phyloP scores from a whole-genome alignment of 1,140 invertebrate genomes.

The Zaprionus davidi region DNA sequence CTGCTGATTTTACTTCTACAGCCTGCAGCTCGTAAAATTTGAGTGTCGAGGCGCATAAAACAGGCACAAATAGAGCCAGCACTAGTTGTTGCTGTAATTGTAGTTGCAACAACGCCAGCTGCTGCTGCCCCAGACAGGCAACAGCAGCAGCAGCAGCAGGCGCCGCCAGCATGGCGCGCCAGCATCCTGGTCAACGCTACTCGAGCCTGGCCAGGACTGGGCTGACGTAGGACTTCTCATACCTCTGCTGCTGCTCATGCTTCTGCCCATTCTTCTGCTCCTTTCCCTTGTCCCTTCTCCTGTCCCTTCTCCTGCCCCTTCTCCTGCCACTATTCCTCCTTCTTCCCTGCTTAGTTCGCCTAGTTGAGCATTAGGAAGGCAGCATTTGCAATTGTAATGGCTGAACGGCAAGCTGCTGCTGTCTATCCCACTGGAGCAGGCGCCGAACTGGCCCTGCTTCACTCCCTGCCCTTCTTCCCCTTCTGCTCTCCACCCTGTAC shows the following conservation, averaged over 20 bases:
- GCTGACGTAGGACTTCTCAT: not conserved
- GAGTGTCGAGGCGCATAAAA: slow-evolving; percentile 31
- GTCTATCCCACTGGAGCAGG: slow-evolving; percentile 5
- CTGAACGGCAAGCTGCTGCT: not conserved
- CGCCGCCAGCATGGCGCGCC: slow-evolving; percentile 64
- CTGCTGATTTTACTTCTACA: not conserved
- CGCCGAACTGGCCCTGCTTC: not conserved
- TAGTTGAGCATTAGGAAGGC: slow-evolving; percentile 73
- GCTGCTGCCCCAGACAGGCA: slow-evolving; percentile 15
- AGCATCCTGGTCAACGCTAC: slow-evolving; percentile 28
- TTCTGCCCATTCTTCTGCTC: too few species aligned
- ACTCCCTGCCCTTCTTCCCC: too few species aligned
- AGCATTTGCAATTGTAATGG: slow-evolving; percentile 81
- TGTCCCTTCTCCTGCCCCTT: too few species aligned
- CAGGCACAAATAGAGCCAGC: slow-evolving; percentile 18
- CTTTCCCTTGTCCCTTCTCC: too few species aligned
- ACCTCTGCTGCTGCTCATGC: not conserved
- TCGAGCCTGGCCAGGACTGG: too few species aligned
- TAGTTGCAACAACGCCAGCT: slow-evolving; percentile 5
- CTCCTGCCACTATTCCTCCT: not conserved
- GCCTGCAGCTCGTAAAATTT: slow-evolving; percentile 32
- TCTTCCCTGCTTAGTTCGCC: slow-evolving; percentile 16
- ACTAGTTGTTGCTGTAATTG: not conserved
- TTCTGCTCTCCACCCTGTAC: not conserved
- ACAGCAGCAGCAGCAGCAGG: slow-evolving; percentile 20